Evolutionary conservation across 2,797 vertebrate genomes (phyloP).

Genomic region (Varecia variegata): DNA sequence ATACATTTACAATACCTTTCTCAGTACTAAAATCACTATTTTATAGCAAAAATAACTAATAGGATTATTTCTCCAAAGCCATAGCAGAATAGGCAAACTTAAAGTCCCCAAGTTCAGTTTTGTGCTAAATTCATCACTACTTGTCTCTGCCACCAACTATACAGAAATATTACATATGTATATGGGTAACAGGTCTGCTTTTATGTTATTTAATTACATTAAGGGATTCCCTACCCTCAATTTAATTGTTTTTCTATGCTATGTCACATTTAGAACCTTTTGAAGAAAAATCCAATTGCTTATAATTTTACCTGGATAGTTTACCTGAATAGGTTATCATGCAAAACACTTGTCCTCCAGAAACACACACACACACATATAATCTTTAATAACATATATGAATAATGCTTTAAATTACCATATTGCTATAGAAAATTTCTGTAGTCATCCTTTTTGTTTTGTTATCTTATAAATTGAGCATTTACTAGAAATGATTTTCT

Average conservation of each 20-base stretch:
- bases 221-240: not conserved
- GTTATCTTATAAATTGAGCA: not conserved
- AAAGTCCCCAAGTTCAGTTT: not conserved
- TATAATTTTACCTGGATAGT: slow-evolving; percentile 31
- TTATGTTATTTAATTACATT: not conserved
- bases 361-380: not conserved
- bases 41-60: slow-evolving; percentile 10
- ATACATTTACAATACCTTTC: not conserved
- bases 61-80: slow-evolving; percentile 8
- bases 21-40: not conserved
- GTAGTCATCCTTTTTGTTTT: not conserved
- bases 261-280: slow-evolving; percentile 22
- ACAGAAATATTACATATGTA: not conserved
- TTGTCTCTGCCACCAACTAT: not conserved
- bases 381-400: not conserved
- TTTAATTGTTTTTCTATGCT: slow-evolving; percentile 2
- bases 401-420: not conserved
- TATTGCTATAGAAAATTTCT: not conserved
- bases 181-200: not conserved
- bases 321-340: not conserved
- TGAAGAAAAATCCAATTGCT: not conserved
- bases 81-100: not conserved
- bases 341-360: not conserved
- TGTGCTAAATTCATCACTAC: not conserved
- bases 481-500: slow-evolving; percentile 28